Base-by-base conservation (phyloP, 2,888 invertebrate species). In the Ecliptopera silaceata region DNA sequence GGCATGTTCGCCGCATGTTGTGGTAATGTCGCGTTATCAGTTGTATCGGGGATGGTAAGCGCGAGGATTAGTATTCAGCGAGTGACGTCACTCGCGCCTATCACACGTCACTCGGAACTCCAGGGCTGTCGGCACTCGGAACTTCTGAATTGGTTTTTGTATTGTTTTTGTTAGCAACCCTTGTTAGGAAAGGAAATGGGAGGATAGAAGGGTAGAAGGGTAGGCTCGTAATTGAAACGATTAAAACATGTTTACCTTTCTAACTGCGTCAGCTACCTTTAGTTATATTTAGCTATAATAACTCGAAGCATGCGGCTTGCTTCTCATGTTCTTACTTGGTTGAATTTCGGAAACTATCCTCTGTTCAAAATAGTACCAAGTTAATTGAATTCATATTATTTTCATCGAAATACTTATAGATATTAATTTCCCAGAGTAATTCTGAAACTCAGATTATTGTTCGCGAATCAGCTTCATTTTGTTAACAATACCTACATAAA, bases 81-180 rank as follows among this genome's bases (percentile, higher is more conserved):
- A 36, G 51, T 51, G 51, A 51, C 53, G 46, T 53, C 53, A 53
- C 53, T 32, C 31, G 29, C 20, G 34, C 26, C 34, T 26, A 44
- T 43, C 44, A 18, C 13, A 22, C 43, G 26, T 50, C 42, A 34
- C 13, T 34, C 26, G 34, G n/a, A n/a, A 34, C 36, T 29, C 22
- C 53, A 47, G 41, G 39, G 41, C 46, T 41, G 53, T 41, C 53
- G 31, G 8, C 45, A 52, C 52, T 52, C 39, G 32, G 11, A 32
- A 53, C 53, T 53, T 53, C 12, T 12, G 11, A 41, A 53, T 52
- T 13, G 39, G 18, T 12, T 39, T 52, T 46, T 39, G 45, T 39
- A 53, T 46, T 46, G 53, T 22, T 39, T 45, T 53, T 46, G 46
- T 46, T 53, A 20, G 39, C 18, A 22, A 17, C 41, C 39, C 45